Evolutionary conservation across 2,797 vertebrate species (phyloP), one percentile per base, ranked within the genome.

Genomic region (Catharus ustulatus): DNA sequence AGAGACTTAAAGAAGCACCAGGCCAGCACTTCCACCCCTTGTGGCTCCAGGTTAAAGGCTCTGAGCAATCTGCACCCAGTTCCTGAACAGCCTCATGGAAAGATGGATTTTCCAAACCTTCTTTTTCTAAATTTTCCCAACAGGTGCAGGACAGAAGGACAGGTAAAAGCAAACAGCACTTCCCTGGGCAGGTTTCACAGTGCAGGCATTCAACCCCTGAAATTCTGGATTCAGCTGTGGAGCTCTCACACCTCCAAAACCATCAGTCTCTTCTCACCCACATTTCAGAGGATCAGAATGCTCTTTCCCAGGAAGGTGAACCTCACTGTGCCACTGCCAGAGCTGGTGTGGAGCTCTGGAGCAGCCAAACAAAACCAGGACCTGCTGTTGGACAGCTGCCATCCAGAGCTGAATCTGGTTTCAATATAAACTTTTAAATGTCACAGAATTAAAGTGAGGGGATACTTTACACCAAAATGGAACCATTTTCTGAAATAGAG

Each of bases 81-180:
- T 54, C 40, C 71, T 51, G 24, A 75, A 62, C 2, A 2, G 7
- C 24, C 36, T 48, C 24, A 32, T 1, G 7, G 48, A 52, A 48
- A 49, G 20, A 26, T 57, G 27, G 26, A 76, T 66, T 51, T 75
- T 19, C 55, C 42, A 85, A 36, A 55, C 26, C 16, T 77, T 45
- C 4, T 43, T 75, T 64, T 61, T 45, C 36, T 22, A 40, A 34
- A n/a, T 52, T n/a, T 75, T 42, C 49, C 69, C 3, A 4, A 6
- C 3, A 36, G 43, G 32, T 15, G 13, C 67, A 81, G n/a, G 43
- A 40, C 66, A 88, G 34, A 66, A 64, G 42, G 57, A 49, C 10
- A 13, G 2, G 0, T 0, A 2, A 74, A 55, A 36, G 19, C 55
- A 34, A 3, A 2, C 1, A 1, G 9, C 66, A 15, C 18, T 11